phyloP scores from a whole-genome alignment of 2,113 vertebrate genomes.

The Bungarus multicinctus region DNA sequence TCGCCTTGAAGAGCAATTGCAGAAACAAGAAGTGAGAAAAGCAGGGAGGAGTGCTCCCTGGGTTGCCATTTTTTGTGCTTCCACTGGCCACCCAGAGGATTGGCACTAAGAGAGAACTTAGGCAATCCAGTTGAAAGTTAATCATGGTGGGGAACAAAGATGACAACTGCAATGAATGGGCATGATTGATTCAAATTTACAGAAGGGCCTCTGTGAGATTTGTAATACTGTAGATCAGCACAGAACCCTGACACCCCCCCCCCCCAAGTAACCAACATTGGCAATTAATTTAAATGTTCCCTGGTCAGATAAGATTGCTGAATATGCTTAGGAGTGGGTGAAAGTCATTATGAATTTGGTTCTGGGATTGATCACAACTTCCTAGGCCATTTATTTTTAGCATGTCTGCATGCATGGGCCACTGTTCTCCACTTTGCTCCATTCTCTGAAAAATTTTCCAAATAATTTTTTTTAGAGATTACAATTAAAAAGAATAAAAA shows the following conservation, averaged over 20 bases:
- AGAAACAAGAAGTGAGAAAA: background rate
- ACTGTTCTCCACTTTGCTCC: background rate
- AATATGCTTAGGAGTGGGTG: background rate
- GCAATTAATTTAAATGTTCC: background rate
- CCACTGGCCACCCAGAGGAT: background rate
- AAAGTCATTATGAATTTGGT: background rate
- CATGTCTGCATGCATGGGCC: background rate
- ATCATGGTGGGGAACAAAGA: background rate
- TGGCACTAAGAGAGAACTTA: background rate
- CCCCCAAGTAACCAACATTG: background rate
- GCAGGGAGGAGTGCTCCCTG: background rate
- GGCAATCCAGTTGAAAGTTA: background rate
- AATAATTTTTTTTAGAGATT: background rate
- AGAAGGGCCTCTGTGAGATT: background rate
- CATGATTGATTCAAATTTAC: background rate
- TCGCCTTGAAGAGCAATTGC: background rate
- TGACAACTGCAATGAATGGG: background rate
- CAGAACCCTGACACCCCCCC: background rate
- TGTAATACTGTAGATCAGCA: background rate
- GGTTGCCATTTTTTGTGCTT: background rate
- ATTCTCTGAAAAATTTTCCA: background rate
- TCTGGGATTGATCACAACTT: background rate
- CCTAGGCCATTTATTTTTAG: background rate
- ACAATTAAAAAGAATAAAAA: background rate
- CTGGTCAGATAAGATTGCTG: background rate